phyloP scores from a whole-genome alignment of 2,888 invertebrate genomes.

The Orthonevra nobilis region DNA sequence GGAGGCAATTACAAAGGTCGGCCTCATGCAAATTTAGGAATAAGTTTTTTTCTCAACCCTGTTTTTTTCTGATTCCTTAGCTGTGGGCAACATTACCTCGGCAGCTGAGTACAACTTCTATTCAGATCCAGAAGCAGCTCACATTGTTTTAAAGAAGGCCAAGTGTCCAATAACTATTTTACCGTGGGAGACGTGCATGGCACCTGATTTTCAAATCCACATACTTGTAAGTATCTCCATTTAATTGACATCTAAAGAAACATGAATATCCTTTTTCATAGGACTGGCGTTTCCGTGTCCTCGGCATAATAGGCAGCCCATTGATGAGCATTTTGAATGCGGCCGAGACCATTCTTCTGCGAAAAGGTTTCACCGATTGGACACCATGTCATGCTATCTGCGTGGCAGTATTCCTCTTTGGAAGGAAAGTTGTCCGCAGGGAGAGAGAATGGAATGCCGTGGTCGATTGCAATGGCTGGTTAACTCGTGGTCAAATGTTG shows the following conservation, averaged over 20 bases:
- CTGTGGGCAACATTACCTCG: slow-evolving; percentile 82
- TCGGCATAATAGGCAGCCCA: slow-evolving; percentile 73
- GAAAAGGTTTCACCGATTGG: slow-evolving; percentile 73
- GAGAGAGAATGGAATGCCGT: slow-evolving; percentile 80
- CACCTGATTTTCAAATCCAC: slow-evolving; percentile 75
- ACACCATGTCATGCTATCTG: slow-evolving; percentile 82
- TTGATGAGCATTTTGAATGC: slow-evolving; percentile 81
- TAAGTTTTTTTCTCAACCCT: too few species aligned
- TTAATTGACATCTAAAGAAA: neutral
- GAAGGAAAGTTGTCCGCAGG: slow-evolving; percentile 76
- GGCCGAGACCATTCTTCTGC: slow-evolving; percentile 79
- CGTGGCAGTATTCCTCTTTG: slow-evolving; percentile 80
- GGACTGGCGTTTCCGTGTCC: slow-evolving; percentile 81
- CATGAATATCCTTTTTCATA: slow-evolving; percentile 72
- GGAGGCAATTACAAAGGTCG: slow-evolving; percentile 88
- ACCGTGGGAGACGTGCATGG: slow-evolving; percentile 86
- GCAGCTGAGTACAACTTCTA: slow-evolving; percentile 83
- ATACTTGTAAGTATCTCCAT: slow-evolving; percentile 73
- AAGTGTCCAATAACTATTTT: slow-evolving; percentile 83
- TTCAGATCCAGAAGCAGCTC: slow-evolving; percentile 88
- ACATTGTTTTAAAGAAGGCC: slow-evolving; percentile 84
- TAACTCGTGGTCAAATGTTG: slow-evolving; percentile 84
- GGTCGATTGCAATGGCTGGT: slow-evolving; percentile 82
- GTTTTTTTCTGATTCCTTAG: too few species aligned
- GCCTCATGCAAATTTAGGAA: slow-evolving; percentile 70